Percentiles rank a stretch among this genome's conserved stretches.
Evolutionary conservation across 1,140 invertebrate species (phyloP).

Genomic region (Eurosta solidaginis): DNA sequence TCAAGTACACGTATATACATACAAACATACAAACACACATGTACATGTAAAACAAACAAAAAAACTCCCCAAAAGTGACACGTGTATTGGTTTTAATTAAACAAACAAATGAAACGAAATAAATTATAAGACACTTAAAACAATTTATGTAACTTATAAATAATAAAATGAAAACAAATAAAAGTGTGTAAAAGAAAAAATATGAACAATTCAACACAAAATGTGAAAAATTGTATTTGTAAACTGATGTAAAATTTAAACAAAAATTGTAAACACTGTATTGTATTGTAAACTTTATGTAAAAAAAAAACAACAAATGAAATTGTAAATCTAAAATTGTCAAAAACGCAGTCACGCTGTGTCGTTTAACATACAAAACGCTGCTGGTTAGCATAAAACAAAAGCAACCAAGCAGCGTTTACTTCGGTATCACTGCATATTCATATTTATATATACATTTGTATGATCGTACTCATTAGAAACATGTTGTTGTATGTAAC

Average conservation of each 20-base stretch:
- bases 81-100: constrained; percentile 9
- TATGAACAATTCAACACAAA: background rate
- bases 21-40: background rate
- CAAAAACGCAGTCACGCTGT: background rate
- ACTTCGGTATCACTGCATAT: background rate
- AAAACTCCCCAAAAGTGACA: background rate
- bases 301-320: too few relatives aligned
- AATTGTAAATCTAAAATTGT: constrained; percentile 17
- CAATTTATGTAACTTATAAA: background rate
- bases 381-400: too few relatives aligned
- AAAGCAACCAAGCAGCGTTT: too few relatives aligned
- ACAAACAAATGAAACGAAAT: too few relatives aligned
- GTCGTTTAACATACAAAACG: too few relatives aligned
- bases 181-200: background rate
- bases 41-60: background rate
- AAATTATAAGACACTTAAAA: background rate
- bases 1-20: background rate
- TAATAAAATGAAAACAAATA: background rate
- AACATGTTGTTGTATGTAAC: background rate
- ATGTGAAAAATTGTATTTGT: background rate
- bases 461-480: background rate
- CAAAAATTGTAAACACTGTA: background rate
- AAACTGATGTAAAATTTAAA: background rate
- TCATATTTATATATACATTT: background rate
- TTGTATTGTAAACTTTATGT: constrained; percentile 3